These are phyloP conservation scores for Megastigmus dorsalis DNA, from an alignment of 2,888 invertebrate genomes.

Conservation along the genomic window DNA sequence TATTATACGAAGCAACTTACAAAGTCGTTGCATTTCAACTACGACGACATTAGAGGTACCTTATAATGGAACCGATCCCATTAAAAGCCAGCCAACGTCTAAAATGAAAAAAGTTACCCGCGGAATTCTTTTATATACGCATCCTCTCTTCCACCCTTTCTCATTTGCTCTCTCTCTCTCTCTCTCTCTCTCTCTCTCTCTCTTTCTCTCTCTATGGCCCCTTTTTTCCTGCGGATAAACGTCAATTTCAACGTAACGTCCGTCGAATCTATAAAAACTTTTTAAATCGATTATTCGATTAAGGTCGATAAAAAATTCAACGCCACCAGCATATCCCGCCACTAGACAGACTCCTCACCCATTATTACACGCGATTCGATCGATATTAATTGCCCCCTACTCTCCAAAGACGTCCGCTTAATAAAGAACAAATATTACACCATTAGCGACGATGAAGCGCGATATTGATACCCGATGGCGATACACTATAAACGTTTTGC, in stretches of 20 bases:
- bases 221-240: background rate
- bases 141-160: background rate
- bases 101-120: constrained; percentile 29
- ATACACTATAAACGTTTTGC: background rate
- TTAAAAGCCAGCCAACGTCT: no score
- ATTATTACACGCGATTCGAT: no score
- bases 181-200: background rate
- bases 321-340: background rate
- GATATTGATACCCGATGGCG: background rate
- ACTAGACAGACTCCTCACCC: no score
- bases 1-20: no score
- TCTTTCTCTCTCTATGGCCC: background rate
- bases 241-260: constrained; percentile 7
- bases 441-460: background rate
- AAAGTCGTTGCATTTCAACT: no score
- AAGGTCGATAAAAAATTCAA: constrained; percentile 33
- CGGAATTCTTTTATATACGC: background rate
- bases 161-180: background rate
- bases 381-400: constrained; percentile 42
- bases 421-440: constrained; percentile 4
- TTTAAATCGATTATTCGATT: constrained; percentile 38
- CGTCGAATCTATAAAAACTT: constrained; percentile 14
- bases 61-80: no score
- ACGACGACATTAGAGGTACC: no score
- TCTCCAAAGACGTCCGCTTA: background rate